phyloP scores from a whole-genome alignment of 2,888 invertebrate genomes.

The Habrosyne pyritoides region DNA sequence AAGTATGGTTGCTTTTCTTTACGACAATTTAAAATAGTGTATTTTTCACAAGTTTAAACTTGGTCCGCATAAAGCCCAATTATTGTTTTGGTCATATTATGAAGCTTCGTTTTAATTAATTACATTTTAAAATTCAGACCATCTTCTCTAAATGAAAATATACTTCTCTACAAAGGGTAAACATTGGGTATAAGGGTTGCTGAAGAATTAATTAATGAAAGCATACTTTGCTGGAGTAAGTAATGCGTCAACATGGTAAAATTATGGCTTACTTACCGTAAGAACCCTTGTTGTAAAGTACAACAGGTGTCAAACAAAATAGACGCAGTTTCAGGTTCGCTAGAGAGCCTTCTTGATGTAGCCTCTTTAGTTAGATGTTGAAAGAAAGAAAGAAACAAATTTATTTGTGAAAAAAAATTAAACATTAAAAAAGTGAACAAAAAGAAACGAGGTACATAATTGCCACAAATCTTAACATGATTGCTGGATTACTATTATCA shows the following conservation, averaged over 20 bases:
- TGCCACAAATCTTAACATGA: too few species aligned
- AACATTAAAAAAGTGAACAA: too few species aligned
- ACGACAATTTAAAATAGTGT: too few species aligned
- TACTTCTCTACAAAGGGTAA: background rate
- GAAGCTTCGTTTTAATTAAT: too few species aligned
- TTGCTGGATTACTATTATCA: too few species aligned
- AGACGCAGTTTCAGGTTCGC: background rate
- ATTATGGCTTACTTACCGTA: background rate
- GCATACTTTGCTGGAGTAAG: background rate
- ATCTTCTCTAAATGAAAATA: background rate
- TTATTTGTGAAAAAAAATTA: too few species aligned
- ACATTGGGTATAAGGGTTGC: background rate
- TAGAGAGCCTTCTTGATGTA: background rate
- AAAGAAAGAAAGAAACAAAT: too few species aligned
- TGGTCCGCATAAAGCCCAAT: too few species aligned
- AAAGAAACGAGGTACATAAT: too few species aligned
- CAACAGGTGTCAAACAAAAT: conserved; percentile 7
- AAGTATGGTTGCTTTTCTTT: too few species aligned
- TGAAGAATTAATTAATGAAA: background rate
- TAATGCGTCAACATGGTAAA: background rate
- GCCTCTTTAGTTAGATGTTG: background rate
- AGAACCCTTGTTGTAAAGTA: background rate
- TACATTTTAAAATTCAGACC: background rate
- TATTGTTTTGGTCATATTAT: too few species aligned
- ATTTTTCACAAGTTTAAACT: too few species aligned